Percentiles rank a stretch among this genome's conserved stretches.
Evolutionary conservation across 2,888 invertebrate genomes (phyloP).

Genomic region (Lumbricus terrestris): DNA sequence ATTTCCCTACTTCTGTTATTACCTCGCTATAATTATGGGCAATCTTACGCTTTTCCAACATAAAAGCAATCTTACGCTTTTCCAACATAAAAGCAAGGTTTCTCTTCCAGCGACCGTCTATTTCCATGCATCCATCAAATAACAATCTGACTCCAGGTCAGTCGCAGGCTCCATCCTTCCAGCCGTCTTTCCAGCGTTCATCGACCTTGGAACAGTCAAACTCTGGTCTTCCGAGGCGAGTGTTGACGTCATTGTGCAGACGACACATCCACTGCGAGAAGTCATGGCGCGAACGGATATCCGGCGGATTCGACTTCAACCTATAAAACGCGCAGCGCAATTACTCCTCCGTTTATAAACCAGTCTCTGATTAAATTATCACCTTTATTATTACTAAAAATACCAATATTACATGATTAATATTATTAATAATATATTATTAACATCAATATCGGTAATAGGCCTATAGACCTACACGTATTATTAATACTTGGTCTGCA

Average conservation of each 20-base stretch:
- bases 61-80: background rate
- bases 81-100: background rate
- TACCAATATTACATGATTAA: too few species aligned
- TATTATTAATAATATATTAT: too few species aligned
- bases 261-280: conserved; percentile 82
- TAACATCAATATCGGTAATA: too few species aligned
- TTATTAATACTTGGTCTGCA: too few species aligned
- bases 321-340: conserved; percentile 43
- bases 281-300: conserved; percentile 64
- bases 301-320: conserved; percentile 49
- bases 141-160: conserved; percentile 27
- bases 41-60: background rate
- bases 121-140: background rate
- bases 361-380: background rate
- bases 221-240: conserved; percentile 77
- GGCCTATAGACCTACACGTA: too few species aligned
- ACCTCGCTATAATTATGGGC: background rate
- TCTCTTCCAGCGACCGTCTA: background rate
- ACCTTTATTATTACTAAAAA: too few species aligned
- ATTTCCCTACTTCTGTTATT: background rate
- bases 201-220: conserved; percentile 89
- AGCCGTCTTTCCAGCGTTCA: conserved; percentile 86
- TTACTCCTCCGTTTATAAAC: too few species aligned
- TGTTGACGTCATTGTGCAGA: conserved; percentile 87
- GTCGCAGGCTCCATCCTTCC: conserved; percentile 57